Base-by-base conservation (phyloP, 92 coral and sea anemone species). In the Montipora capitata region DNA sequence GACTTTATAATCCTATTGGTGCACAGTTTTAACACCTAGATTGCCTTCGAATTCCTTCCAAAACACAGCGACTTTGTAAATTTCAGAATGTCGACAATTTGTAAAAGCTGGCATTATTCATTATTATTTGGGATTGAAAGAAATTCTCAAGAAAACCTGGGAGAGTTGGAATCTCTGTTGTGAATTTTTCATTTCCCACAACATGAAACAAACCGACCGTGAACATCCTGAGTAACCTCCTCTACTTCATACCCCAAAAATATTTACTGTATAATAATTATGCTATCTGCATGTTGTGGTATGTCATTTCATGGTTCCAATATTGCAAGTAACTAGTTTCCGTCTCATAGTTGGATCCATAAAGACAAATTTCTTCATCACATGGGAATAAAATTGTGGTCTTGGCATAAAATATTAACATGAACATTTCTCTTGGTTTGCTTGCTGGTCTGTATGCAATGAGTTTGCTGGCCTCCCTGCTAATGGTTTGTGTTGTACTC, bases 401-500 rank as follows among this genome's bases (percentile, higher is more conserved):
- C 61, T 73, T 7, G 70, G 9, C 13, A 14, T 61, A 15, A 65
- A 44, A 35, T 76, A 81, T 76, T 83, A 95, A 87, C 98, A 95
- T 11, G 85, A 83, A 71, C 99, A 97, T 83, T 89, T 96, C n/a
- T 97, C 99, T 79, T 96, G 99, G 68, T 91, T 96, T 10, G 98
- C 95, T 80, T 94, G 98, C 77, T 97, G 99, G 80, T 97, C 99
- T 70, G 99, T 96, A 84, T 96, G 95, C 77, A 97, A 94, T 7
- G 99, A 89, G 63, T 97, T 97, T 61, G 96, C 88, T 63, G 98
- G 98, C 67, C 99, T 88, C 1, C 99, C 99, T 14, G 98, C 94
- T 79, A 96, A 91, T n/a, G 99, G 99, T 44, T 97, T 97, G 93
- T 97, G 99, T 72, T 97, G 99, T 15, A 97, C 99, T 3, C 99